Percentiles rank a stretch among this genome's conserved stretches.
phyloP scores from a whole-genome alignment of 2,797 vertebrate genomes.

The Acanthiza pusilla region DNA sequence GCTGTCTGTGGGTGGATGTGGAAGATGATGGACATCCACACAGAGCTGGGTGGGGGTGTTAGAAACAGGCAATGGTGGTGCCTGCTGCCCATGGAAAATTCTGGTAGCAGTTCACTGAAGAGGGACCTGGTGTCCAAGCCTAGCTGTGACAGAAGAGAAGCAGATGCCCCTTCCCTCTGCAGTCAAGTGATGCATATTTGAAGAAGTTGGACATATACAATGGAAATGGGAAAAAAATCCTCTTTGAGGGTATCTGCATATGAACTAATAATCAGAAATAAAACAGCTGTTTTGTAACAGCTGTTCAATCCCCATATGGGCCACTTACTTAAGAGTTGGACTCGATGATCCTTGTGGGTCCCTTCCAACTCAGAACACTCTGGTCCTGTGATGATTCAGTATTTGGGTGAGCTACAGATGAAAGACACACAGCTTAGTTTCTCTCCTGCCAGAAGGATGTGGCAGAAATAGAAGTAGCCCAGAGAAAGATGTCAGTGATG shows the following conservation, averaged over 20 bases:
- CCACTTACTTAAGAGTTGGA: background rate
- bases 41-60: rapidly evolving
- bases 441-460: background rate
- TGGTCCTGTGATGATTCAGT: background rate
- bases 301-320: background rate
- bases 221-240: background rate
- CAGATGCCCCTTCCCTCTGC: background rate
- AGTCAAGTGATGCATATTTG: background rate
- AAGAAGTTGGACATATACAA: background rate
- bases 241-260: background rate
- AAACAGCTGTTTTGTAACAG: background rate
- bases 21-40: rapidly evolving
- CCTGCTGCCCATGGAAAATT: background rate
- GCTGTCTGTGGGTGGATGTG: background rate
- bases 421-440: background rate
- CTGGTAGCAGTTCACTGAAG: rapidly evolving
- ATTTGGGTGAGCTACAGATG: background rate
- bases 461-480: background rate
- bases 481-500: background rate
- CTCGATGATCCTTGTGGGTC: rapidly evolving
- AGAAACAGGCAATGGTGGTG: rapidly evolving
- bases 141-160: background rate
- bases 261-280: background rate
- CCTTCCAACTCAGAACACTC: background rate
- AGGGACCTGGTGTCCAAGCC: background rate